Base-by-base conservation (phyloP, 2,888 invertebrate genomes). In the Eilema caniola region DNA sequence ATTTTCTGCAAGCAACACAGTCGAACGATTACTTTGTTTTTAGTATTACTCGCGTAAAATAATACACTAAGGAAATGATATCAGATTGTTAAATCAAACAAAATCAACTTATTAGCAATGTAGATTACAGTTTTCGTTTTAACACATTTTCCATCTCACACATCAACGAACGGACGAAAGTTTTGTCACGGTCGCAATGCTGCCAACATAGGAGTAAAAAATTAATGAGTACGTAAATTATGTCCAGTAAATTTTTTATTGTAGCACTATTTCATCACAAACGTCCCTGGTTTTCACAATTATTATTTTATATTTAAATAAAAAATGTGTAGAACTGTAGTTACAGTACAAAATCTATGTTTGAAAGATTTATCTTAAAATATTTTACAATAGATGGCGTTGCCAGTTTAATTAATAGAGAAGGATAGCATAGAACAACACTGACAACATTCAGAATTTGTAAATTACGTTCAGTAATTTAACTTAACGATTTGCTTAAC, bases 91-190 rank as follows among this genome's bases (percentile, higher is more conserved):
- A 72, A 71, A 73, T 71, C 73, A 41, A 70, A 77, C 69, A 83
- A 79, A 79, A 80, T 81, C 78, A 73, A 83, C 72, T 78, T 77
- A 76, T 74, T 62, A 76, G 37, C 66, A 74, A 73, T 67, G 71
- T 14, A 62, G 74, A 77, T 68, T 69, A 72, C 37, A 41, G 67
- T 81, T 84, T 86, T 76, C 65, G 71, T 62, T 83, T 85, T 85
- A 88, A 88, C 86, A 90, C 76, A 82, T 73, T 85, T 88, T 79
- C 77, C 86, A 87, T 89, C 88, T 84, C 86, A 87, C 87, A 90
- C 87, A 89, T 88, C 88, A 85, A 90, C 72, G 69, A 69, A 87
- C 87, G 88, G 89, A 92, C 88, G 90, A 91, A 92, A 92, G 89
- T 92, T 87, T 91, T 92, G 90, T 89, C 92, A 91, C 85, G 86